A percentile compares a stretch with the other conserved stretches of the same genome.
These are phyloP conservation scores for Dioctria rufipes DNA, from an alignment of 2,888 invertebrate species.

Conservation along the genomic window DNA sequence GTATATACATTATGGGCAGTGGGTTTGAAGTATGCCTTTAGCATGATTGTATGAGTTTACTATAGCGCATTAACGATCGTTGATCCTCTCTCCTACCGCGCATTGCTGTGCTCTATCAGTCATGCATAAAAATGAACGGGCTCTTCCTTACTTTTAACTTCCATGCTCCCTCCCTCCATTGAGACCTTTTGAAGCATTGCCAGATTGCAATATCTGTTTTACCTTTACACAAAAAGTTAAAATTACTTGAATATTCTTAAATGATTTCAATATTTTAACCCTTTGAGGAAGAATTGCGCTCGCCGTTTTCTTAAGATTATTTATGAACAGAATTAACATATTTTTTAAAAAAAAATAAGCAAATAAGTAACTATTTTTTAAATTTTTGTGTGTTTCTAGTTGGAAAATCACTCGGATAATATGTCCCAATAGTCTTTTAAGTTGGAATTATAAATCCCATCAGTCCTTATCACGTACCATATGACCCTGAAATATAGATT, in stretches of 20 bases:
- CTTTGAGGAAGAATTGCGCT: not conserved
- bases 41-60: too few species aligned
- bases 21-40: too few species aligned
- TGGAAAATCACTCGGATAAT: too few species aligned
- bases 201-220: not conserved
- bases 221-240: conserved; percentile 3
- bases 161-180: not conserved
- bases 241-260: not conserved
- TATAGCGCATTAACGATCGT: too few species aligned
- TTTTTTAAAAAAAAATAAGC: not conserved
- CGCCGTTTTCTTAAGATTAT: not conserved
- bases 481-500: too few species aligned
- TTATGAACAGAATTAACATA: not conserved
- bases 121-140: conserved; percentile 41
- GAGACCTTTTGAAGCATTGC: conserved; percentile 15
- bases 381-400: too few species aligned
- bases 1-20: too few species aligned
- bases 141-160: not conserved
- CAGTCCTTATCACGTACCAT: too few species aligned
- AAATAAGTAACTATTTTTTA: conserved; percentile 29
- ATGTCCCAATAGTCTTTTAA: too few species aligned
- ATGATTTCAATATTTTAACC: too few species aligned
- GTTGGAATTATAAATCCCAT: too few species aligned
- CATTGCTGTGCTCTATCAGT: conserved; percentile 44
- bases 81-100: not conserved